These are phyloP conservation scores for Phrynosoma blainvillii DNA, from an alignment of 2,113 vertebrate genomes.

Conservation along the genomic window DNA sequence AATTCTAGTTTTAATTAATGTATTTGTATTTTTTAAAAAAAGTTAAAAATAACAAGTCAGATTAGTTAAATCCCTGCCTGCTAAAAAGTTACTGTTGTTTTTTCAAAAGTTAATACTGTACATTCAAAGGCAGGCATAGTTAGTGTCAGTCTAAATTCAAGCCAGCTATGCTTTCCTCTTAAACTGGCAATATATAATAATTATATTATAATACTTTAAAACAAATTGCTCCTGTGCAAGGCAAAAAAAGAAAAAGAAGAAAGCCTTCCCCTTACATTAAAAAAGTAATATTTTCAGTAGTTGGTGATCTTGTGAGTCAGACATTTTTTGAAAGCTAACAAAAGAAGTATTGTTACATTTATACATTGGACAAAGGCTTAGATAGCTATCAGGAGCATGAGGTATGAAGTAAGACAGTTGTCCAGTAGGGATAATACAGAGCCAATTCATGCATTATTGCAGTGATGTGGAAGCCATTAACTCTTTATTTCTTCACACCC, in stretches of 20 bases:
- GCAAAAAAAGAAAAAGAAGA: too few species aligned
- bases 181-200: too few species aligned
- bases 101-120: background rate
- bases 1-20: too few species aligned
- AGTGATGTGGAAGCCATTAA: background rate
- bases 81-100: background rate
- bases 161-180: too few species aligned
- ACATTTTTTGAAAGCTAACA: background rate
- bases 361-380: background rate
- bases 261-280: background rate
- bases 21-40: too few species aligned
- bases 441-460: background rate
- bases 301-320: background rate
- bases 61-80: too few species aligned
- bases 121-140: background rate
- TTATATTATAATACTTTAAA: constrained; percentile 18
- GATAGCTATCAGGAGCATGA: background rate
- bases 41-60: too few species aligned
- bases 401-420: background rate
- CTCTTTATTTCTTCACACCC: background rate
- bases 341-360: background rate
- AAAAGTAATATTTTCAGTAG: background rate
- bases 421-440: background rate
- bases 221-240: fast-evolving
- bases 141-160: background rate